Evolutionary conservation across 2,888 invertebrate genomes (phyloP).

Genomic region (Sinodicranocentrus sp.): DNA sequence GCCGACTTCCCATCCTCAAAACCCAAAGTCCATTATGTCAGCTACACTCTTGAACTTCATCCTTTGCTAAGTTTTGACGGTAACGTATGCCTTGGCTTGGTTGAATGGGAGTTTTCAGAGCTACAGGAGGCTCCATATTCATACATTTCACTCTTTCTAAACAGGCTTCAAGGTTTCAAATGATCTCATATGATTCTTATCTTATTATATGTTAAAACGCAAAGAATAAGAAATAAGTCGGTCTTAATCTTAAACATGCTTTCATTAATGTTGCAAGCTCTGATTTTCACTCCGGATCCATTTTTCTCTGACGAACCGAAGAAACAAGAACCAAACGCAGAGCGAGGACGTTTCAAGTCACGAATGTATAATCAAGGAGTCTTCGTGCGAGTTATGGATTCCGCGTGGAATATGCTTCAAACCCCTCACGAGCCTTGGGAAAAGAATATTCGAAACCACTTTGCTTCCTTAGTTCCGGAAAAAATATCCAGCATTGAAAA

Average conservation of each 20-base stretch:
- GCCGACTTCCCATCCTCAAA: conserved; percentile 93
- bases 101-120: conserved; percentile 93
- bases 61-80: conserved; percentile 98
- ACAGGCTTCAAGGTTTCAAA: conserved; percentile 88
- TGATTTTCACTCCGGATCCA: conserved; percentile 94
- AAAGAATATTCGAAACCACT: conserved; percentile 63
- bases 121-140: conserved; percentile 82
- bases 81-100: conserved; percentile 92
- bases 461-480: conserved; percentile 62
- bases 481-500: conserved; percentile 43
- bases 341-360: conserved; percentile 94
- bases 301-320: conserved; percentile 99
- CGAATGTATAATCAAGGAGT: conserved; percentile 98
- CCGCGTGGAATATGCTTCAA: conserved; percentile 88
- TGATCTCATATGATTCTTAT: not conserved
- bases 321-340: conserved; percentile 94
- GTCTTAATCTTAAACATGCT: too few relatives aligned
- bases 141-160: conserved; percentile 89
- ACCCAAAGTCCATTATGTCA: conserved; percentile 94
- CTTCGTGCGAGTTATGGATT: conserved; percentile 92
- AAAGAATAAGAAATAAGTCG: too few relatives aligned
- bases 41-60: conserved; percentile 93
- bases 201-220: conserved; percentile 5
- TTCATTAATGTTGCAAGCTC: too few relatives aligned
- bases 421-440: conserved; percentile 83